Base-by-base conservation (phyloP, 2,797 vertebrate genomes). In the Rhodeus uyekii region DNA sequence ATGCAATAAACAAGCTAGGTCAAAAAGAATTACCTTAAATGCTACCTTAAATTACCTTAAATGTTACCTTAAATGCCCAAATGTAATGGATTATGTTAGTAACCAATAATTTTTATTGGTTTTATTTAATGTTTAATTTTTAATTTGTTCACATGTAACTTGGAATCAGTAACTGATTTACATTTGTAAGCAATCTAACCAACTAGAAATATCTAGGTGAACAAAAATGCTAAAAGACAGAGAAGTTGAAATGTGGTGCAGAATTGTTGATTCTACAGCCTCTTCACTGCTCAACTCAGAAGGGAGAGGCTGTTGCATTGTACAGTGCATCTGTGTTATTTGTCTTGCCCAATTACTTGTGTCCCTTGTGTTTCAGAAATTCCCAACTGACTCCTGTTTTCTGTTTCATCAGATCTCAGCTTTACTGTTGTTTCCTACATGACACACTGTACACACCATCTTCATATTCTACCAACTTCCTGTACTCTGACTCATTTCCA, bases 401-500 rank as follows among this genome's bases (percentile, higher is more conserved):
- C 8, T 65, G 14, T 78, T 34, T 50, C 32, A 38, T 50, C n/a
- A 29, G 32, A 38, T 50, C 10, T 32, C 19, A 74, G 48, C 16
- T 38, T 58, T 27, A 22, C 22, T 42, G 16, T 14, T 76, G 44
- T 38, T 67, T 78, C 24, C 8, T 38, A 34, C 34, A 55, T 24
- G 24, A 42, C 64, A 55, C 29, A 53, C n/a, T 53, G 32, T 39
- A 42, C 8, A 29, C 14, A 46, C n/a, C 24, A 69, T 5, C 67
- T 67, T 42, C 64, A 14, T 22, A 13, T 4, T 36, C 22, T 24
- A 39, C 32, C 75, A 48, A 9, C 13, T 39, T 67, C 34, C n/a
- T 67, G 32, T 29, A 36, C 34, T 65, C 29, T 24, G 63, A 78
- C 22, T 39, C 76, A 68, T 68, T 19, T 55, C 48, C 5, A 78